Conservation (phyloP, 1,140 invertebrate species). For the Dufourea novaeangliae region DNA sequence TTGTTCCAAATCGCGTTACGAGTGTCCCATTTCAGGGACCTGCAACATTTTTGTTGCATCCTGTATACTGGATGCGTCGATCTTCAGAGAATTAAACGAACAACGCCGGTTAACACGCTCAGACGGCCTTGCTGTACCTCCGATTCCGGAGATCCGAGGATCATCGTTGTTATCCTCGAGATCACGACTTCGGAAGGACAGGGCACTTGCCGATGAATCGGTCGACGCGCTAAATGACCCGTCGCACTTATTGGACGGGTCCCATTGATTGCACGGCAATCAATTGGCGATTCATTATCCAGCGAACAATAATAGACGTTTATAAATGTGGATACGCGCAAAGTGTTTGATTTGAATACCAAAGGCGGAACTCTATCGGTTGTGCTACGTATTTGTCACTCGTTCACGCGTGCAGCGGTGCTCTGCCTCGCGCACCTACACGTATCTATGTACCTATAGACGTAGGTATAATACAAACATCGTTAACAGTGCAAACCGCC, state of each 20-base stretch:
- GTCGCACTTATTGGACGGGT: constrained; percentile 10
- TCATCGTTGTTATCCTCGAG: no score
- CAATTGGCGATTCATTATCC: constrained; percentile 42
- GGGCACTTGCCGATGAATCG: background rate
- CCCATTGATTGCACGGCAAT: constrained; percentile 36
- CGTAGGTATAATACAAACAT: constrained; percentile 50
- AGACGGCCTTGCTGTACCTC: no score
- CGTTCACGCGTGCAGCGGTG: constrained; percentile 44
- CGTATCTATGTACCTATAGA: constrained; percentile 1
- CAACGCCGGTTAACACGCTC: no score
- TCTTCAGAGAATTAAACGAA: no score
- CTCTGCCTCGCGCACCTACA: background rate
- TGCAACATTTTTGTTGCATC: no score
- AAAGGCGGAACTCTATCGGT: constrained; percentile 53
- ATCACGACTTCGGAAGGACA: background rate
- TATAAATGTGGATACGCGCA: constrained; percentile 54
- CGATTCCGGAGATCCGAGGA: no score
- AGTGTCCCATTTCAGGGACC: no score
- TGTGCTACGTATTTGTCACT: constrained; percentile 46
- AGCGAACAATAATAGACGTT: constrained; percentile 61
- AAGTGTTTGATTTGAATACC: constrained; percentile 51
- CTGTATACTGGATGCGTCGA: no score
- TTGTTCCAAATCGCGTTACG: no score
- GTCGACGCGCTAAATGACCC: constrained; percentile 28
- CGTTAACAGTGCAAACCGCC: constrained; percentile 43